phyloP scores from a whole-genome alignment of 1,140 invertebrate species.

The Drosophila ambigua region DNA sequence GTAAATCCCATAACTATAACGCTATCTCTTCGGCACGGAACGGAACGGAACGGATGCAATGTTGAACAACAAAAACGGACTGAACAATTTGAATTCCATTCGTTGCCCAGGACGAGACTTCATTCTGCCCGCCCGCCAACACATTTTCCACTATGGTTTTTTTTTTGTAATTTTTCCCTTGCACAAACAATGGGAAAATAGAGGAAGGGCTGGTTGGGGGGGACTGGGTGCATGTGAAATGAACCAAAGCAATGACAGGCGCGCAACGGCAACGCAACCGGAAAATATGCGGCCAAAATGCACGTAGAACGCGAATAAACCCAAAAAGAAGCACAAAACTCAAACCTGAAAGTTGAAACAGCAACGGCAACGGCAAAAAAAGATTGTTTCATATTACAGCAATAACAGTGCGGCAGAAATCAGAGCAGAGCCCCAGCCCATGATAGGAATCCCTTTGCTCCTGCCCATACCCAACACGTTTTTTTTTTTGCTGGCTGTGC shows the following conservation, averaged over 20 bases:
- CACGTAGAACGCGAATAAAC: conserved; percentile 41
- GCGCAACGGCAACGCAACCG: conserved; percentile 47
- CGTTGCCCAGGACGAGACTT: conserved; percentile 1
- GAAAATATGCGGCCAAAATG: conserved; percentile 73
- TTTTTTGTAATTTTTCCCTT: conserved; percentile 64
- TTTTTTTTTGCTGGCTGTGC: conserved; percentile 24
- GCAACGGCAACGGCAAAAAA: conserved; percentile 6
- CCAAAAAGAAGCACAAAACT: conserved; percentile 13
- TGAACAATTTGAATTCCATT: conserved; percentile 50
- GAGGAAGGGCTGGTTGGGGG: conserved; percentile 1
- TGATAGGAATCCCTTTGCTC: conserved; percentile 52
- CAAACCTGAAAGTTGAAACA: conserved; percentile 18
- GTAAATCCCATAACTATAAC: conserved; percentile 45
- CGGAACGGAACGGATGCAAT: conserved; percentile 13
- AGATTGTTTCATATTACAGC: conserved; percentile 76
- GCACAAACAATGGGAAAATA: conserved; percentile 62
- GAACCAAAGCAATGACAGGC: conserved; percentile 52
- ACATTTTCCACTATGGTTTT: conserved; percentile 44
- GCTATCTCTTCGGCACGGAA: conserved; percentile 26
- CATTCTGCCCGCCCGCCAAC: conserved; percentile 29
- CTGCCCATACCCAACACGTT: background rate
- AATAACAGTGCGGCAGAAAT: conserved; percentile 72
- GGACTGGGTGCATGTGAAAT: conserved; percentile 79
- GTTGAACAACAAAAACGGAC: conserved; percentile 19
- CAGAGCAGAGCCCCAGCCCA: conserved; percentile 56